These are phyloP conservation scores for Phylloscopus trochiloides DNA, from an alignment of 2,113 vertebrate species.

Conservation along the genomic window DNA sequence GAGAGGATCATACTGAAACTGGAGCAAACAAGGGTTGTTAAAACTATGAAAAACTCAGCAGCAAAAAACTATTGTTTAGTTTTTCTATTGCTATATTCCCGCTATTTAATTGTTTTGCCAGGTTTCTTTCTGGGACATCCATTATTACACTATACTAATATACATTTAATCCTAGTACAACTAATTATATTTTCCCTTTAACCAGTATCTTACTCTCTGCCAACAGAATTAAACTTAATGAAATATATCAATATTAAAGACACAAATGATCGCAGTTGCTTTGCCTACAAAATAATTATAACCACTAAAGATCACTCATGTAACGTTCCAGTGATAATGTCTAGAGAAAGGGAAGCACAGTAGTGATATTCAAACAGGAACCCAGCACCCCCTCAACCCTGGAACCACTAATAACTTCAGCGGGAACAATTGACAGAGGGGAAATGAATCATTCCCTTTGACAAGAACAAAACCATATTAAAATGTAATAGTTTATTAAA, in stretches of 20 bases:
- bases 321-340: background rate
- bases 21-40: background rate
- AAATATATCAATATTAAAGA: conserved; percentile 50
- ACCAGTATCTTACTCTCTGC: conserved; percentile 10
- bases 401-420: conserved; percentile 38
- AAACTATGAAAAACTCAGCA: background rate
- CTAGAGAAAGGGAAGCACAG: background rate
- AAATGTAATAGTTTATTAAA: conserved; percentile 70
- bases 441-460: conserved; percentile 55
- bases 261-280: background rate
- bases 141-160: conserved; percentile 37
- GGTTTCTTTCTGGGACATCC: conserved; percentile 35
- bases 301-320: background rate
- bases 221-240: conserved; percentile 47
- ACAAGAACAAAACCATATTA: conserved; percentile 51
- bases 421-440: conserved; percentile 40
- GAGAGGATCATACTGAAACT: background rate
- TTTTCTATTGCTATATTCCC: background rate
- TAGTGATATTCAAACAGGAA: background rate
- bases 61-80: background rate
- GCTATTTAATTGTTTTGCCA: conserved; percentile 38
- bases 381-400: background rate
- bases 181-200: conserved; percentile 39
- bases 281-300: conserved; percentile 33
- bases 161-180: conserved; percentile 57